A percentile compares a stretch with the other conserved stretches of the same genome.
Evolutionary conservation across 2,797 vertebrate genomes (phyloP).

Genomic region (Thunnus albacares): DNA sequence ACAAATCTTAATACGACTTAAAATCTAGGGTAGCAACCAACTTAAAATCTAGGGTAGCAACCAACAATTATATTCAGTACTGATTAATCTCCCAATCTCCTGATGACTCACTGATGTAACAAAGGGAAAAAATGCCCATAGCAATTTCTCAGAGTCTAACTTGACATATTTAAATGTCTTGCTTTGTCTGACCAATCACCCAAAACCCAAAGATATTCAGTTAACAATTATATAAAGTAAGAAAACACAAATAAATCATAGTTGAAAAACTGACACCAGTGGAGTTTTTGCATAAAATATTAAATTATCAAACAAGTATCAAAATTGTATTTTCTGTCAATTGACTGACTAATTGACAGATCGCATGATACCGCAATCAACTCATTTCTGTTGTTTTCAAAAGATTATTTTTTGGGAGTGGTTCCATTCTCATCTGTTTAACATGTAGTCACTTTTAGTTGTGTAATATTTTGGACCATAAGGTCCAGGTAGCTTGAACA

Average conservation of each 20-base stretch:
- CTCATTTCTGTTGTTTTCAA: background rate
- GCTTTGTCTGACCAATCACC: background rate
- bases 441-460: background rate
- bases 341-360: no score
- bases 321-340: no score
- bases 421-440: slow-evolving; percentile 1
- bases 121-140: background rate
- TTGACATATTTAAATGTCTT: background rate
- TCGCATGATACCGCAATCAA: background rate
- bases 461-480: background rate
- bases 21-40: background rate
- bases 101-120: background rate
- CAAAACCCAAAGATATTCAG: background rate
- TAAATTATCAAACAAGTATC: no score
- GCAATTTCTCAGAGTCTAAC: no score
- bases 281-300: background rate
- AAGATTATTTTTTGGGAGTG: background rate
- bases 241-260: background rate
- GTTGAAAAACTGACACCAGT: background rate
- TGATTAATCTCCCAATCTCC: background rate
- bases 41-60: no score
- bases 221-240: background rate
- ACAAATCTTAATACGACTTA: background rate
- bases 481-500: slow-evolving; percentile 21
- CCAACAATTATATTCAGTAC: background rate